These are phyloP conservation scores for Pachypsylla venusta DNA, from an alignment of 1,140 invertebrate genomes.

Conservation along the genomic window DNA sequence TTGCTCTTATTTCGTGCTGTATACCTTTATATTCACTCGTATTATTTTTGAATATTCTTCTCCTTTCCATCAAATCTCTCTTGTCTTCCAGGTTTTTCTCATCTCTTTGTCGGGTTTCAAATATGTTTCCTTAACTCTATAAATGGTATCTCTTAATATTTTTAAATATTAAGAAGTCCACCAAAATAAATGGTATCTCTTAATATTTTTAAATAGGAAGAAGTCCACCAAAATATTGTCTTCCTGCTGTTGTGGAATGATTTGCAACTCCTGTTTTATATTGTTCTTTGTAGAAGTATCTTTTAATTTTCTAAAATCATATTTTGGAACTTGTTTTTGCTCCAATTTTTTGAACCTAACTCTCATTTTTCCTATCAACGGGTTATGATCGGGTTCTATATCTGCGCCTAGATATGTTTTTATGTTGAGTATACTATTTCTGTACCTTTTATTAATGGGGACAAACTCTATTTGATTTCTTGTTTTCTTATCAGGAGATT, in stretches of 20 bases:
- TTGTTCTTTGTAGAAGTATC: neutral
- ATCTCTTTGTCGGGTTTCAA: no score
- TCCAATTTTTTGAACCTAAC: neutral
- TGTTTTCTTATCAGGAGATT: constrained; percentile 22
- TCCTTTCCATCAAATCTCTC: constrained; percentile 24
- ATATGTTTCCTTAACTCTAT: no score
- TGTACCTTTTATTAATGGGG: constrained; percentile 24
- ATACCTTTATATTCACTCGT: neutral
- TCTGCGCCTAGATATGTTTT: constrained; percentile 22
- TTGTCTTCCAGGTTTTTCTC: constrained; percentile 21
- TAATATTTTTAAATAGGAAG: neutral
- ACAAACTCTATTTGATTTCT: constrained; percentile 30
- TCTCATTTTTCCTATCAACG: constrained; percentile 16
- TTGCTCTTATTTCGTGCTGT: constrained; percentile 8
- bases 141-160: neutral
- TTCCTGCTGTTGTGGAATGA: neutral
- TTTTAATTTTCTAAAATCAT: no score
- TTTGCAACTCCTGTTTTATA: neutral
- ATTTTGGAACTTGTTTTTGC: neutral
- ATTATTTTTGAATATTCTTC: constrained; percentile 16
- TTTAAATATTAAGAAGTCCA: neutral
- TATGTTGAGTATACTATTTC: constrained; percentile 23
- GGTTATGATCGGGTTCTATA: constrained; percentile 27
- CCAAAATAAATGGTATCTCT: neutral
- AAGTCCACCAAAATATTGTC: neutral